Percentiles rank a stretch among this genome's conserved stretches.
Conservation (phyloP, 2,888 invertebrate genomes). For the Shargacucullia verbasci region DNA sequence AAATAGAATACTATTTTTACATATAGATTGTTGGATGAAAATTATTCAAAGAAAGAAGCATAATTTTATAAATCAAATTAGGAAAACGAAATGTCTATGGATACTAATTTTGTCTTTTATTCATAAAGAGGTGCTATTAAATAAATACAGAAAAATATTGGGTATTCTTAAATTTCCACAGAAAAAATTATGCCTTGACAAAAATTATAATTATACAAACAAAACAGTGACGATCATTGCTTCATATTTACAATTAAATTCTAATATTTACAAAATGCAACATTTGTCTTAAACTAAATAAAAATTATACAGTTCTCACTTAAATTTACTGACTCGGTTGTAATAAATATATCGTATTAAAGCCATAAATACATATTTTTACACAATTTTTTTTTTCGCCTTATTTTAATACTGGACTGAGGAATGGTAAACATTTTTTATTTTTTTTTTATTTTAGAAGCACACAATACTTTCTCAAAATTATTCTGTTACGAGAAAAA, state of each 20-base stretch:
- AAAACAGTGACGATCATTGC: slow-evolving; percentile 40
- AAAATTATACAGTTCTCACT: slow-evolving; percentile 66
- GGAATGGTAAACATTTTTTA: slow-evolving; percentile 74
- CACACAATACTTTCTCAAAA: slow-evolving; percentile 9
- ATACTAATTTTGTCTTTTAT: too few species aligned
- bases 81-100: too few species aligned
- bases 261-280: slow-evolving; percentile 66
- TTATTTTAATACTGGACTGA: slow-evolving; percentile 76
- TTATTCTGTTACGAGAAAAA: slow-evolving; percentile 6
- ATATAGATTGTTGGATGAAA: too few species aligned
- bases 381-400: slow-evolving; percentile 58
- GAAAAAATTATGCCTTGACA: slow-evolving; percentile 36
- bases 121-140: too few species aligned
- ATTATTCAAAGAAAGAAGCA: not conserved
- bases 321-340: slow-evolving; percentile 86
- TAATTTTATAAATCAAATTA: not conserved
- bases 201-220: slow-evolving; percentile 31
- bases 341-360: slow-evolving; percentile 76
- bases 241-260: slow-evolving; percentile 54
- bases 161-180: too few species aligned
- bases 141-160: too few species aligned
- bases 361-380: slow-evolving; percentile 63
- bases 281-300: slow-evolving; percentile 62
- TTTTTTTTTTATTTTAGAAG: slow-evolving; percentile 22
- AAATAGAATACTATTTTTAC: not conserved